Evolutionary conservation across 2,888 invertebrate species (phyloP).

Genomic region (Synergus laeviventris): DNA sequence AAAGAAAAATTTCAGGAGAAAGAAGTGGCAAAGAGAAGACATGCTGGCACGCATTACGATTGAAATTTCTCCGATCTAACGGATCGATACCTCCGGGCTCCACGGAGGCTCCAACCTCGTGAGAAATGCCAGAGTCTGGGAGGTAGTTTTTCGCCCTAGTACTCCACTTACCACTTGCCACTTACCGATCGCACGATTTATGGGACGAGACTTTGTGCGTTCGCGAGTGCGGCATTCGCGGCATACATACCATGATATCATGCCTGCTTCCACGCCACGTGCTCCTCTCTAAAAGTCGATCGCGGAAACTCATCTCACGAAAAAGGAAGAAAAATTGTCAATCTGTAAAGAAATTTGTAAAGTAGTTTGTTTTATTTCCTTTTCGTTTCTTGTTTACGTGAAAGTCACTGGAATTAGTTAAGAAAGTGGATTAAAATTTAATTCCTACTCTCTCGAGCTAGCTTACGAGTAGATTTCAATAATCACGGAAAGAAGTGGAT

Average conservation of each 20-base stretch:
- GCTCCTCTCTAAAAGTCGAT: constrained; percentile 40
- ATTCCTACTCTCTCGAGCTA: neutral
- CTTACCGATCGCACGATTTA: constrained; percentile 66
- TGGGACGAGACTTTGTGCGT: constrained; percentile 61
- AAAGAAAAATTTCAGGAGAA: constrained; percentile 45
- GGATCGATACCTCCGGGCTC: constrained; percentile 57
- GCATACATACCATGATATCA: constrained; percentile 58
- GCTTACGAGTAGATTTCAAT: neutral
- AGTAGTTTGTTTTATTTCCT: neutral
- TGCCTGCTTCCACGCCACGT: constrained; percentile 40
- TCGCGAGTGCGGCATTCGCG: constrained; percentile 44
- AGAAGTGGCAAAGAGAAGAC: constrained; percentile 41
- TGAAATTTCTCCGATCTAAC: constrained; percentile 67
- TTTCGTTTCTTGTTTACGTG: constrained; percentile 20
- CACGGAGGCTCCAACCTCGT: constrained; percentile 35
- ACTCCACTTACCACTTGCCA: constrained; percentile 70
- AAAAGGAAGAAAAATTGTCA: neutral
- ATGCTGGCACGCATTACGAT: constrained; percentile 46
- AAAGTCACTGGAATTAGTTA: neutral
- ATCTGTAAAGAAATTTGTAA: neutral
- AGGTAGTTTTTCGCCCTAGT: constrained; percentile 73
- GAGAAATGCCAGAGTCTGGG: constrained; percentile 61
- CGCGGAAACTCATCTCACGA: constrained; percentile 27
- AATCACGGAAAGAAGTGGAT: neutral
- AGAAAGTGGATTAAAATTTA: constrained; percentile 11